Evolutionary conservation across 2,113 vertebrate genomes (phyloP).

Genomic region (Cryptotis parvus): DNA sequence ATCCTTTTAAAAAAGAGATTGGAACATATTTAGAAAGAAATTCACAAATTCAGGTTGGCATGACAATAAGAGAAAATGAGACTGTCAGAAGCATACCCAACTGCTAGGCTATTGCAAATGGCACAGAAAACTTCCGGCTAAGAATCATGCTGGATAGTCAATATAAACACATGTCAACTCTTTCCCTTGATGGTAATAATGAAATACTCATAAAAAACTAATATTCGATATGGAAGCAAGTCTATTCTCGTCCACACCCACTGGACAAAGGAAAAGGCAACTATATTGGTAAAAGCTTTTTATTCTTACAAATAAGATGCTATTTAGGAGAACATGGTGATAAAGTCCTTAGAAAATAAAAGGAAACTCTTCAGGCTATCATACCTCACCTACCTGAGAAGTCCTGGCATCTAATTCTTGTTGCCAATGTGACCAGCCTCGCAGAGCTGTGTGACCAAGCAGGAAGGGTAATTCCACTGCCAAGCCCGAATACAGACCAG

Average conservation of each 20-base stretch:
- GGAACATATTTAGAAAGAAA: conserved; percentile 77
- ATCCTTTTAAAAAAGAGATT: conserved; percentile 79
- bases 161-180: not conserved
- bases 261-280: not conserved
- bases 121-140: not conserved
- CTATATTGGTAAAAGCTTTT: not conserved
- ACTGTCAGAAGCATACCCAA: conserved; percentile 53
- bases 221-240: not conserved
- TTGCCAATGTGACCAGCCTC: not conserved
- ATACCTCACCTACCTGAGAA: not conserved
- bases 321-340: not conserved
- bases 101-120: rapidly evolving
- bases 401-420: not conserved
- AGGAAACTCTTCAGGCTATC: not conserved
- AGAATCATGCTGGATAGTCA: not conserved
- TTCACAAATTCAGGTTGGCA: conserved; percentile 65
- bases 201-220: not conserved
- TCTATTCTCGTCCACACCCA: not conserved
- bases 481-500: not conserved
- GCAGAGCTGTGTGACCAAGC: not conserved
- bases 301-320: not conserved
- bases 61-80: conserved; percentile 66
- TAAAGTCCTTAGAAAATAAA: not conserved
- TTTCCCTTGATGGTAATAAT: not conserved
- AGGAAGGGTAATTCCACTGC: not conserved